These are phyloP conservation scores for Hirtodrosophila histrioides DNA, from an alignment of 2,888 invertebrate genomes.

Conservation along the genomic window DNA sequence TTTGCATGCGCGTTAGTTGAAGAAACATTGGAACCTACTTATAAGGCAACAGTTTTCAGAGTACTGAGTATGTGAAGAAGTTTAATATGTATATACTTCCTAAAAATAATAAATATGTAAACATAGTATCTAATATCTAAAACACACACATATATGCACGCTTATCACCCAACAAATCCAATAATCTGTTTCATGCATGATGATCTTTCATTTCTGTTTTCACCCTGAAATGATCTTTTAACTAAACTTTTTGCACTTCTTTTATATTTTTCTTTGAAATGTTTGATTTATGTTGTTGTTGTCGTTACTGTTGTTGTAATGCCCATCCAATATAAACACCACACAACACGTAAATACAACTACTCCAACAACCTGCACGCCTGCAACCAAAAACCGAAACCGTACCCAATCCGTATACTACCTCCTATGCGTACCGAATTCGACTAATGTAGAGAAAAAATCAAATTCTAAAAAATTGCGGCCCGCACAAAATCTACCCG, in stretches of 20 bases:
- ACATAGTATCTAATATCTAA: neutral
- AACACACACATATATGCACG: slow-evolving; percentile 25
- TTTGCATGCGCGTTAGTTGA: slow-evolving; percentile 45
- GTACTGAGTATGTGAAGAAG: slow-evolving; percentile 5
- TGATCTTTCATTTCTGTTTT: slow-evolving; percentile 37
- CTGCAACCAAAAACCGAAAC: slow-evolving; percentile 43
- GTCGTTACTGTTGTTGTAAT: slow-evolving; percentile 61
- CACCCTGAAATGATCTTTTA: slow-evolving; percentile 31
- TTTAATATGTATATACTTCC: neutral
- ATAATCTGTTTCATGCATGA: slow-evolving; percentile 25
- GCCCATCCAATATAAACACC: slow-evolving; percentile 35
- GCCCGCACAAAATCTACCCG: slow-evolving; percentile 65
- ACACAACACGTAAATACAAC: slow-evolving; percentile 20
- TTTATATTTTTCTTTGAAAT: slow-evolving; percentile 40
- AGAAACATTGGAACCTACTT: slow-evolving; percentile 31
- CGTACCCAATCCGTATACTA: slow-evolving; percentile 17
- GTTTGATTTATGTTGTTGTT: slow-evolving; percentile 55
- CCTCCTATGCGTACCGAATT: slow-evolving; percentile 28
- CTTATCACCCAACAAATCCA: slow-evolving; percentile 22
- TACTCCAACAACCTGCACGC: slow-evolving; percentile 47
- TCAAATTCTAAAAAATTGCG: slow-evolving; percentile 77
- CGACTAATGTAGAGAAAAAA: slow-evolving; percentile 78
- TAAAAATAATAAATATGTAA: neutral
- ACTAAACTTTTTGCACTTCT: slow-evolving; percentile 50
- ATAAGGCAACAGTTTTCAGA: slow-evolving; percentile 26